Percentiles rank a stretch among this genome's conserved stretches.
phyloP scores from a whole-genome alignment of 2,888 invertebrate genomes.

The Uloborus plumipes region DNA sequence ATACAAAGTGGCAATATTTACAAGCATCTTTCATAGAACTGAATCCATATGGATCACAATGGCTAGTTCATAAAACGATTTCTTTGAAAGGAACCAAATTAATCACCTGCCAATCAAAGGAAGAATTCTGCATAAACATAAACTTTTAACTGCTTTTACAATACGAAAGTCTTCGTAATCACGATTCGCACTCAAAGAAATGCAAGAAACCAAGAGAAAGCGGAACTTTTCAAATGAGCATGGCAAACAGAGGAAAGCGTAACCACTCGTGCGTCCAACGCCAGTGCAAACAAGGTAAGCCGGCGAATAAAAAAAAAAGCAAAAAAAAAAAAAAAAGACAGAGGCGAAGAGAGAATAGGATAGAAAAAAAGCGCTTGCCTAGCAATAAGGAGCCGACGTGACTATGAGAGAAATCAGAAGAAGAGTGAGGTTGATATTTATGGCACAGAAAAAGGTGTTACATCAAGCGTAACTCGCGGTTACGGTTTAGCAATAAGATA shows the following conservation, averaged over 20 bases:
- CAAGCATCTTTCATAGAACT: too few relatives aligned
- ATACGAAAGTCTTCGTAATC: slow-evolving; percentile 24
- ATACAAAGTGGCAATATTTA: too few relatives aligned
- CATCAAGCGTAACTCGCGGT: slow-evolving; percentile 30
- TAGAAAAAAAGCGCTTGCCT: slow-evolving; percentile 7
- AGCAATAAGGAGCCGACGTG: slow-evolving; percentile 55
- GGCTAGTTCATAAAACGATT: too few relatives aligned
- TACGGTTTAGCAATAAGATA: neutral
- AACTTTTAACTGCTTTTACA: too few relatives aligned
- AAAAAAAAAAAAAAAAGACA: neutral
- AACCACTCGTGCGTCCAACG: slow-evolving; percentile 36
- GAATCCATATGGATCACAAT: too few relatives aligned
- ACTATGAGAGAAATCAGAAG: slow-evolving; percentile 19
- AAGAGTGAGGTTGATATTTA: slow-evolving; percentile 29
- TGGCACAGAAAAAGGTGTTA: slow-evolving; percentile 26
- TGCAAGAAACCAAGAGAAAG: slow-evolving; percentile 8
- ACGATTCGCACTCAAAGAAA: neutral
- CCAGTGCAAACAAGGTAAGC: slow-evolving; percentile 32
- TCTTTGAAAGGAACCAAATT: too few relatives aligned
- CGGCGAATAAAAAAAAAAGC: neutral
- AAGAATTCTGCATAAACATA: too few relatives aligned
- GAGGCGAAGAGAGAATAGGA: slow-evolving; percentile 2
- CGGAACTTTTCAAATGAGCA: slow-evolving; percentile 24
- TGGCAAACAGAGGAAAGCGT: slow-evolving; percentile 12
- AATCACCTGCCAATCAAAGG: too few relatives aligned